Conservation (phyloP, 2,888 invertebrate species). For the Actias luna region DNA sequence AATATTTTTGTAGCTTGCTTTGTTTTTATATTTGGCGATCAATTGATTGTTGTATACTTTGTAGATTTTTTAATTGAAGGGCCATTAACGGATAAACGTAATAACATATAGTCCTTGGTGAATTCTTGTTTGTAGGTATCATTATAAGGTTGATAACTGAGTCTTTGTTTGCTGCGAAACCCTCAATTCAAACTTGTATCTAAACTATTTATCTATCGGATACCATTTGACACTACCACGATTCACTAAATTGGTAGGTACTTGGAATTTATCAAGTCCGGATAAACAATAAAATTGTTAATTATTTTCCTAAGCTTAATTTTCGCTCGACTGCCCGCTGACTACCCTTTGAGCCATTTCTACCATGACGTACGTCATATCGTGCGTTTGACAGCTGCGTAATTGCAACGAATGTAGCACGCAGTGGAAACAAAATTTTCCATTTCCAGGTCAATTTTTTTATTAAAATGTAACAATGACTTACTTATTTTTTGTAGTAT, state of each 20-base stretch:
- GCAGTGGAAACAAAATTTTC: constrained; percentile 1
- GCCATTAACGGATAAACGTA: background rate
- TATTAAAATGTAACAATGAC: no score
- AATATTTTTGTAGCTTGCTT: background rate
- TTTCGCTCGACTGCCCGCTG: constrained; percentile 14
- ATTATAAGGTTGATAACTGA: no score
- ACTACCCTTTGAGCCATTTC: constrained; percentile 32
- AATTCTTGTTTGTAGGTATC: no score
- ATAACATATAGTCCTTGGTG: no score
- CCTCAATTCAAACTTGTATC: no score
- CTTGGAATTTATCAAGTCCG: background rate
- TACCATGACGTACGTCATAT: constrained; percentile 33
- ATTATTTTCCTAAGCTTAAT: constrained; percentile 3
- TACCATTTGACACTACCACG: background rate
- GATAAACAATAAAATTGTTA: constrained; percentile 9
- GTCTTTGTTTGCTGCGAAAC: no score
- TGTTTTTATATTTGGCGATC: background rate
- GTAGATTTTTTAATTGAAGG: background rate
- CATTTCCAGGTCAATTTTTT: background rate
- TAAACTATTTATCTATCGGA: background rate
- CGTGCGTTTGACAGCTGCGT: constrained; percentile 34
- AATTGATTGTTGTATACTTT: background rate
- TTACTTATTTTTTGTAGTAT: background rate
- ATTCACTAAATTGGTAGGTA: background rate
- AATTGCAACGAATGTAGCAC: constrained; percentile 36